Evolutionary conservation across 2,888 invertebrate genomes (phyloP), one percentile per base, ranked within the genome.

Genomic region (Nysson spinosus): DNA sequence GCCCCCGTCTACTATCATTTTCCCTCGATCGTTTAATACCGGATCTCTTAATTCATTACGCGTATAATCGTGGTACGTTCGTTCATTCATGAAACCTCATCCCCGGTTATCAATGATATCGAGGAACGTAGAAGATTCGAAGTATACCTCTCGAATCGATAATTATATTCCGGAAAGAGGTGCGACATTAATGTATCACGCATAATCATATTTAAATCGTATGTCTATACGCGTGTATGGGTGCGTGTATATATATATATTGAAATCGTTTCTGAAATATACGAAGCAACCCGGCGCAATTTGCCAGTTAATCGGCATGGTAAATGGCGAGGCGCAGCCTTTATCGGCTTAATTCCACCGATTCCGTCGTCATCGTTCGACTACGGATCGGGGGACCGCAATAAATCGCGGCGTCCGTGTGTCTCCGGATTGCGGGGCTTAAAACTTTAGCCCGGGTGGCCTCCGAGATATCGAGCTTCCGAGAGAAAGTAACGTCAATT

Each of bases 401-500:
- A 56, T 37, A 54, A 54, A 51, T 58, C 58, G 44, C 47, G 43
- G 55, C 19, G 9, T 3, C 17, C 30, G 24, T 34, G 26, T 6
- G 20, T 20, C 26, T 17, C 7, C 16, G 43, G 40, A 50, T 63
- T 52, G 30, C 22, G 24, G 14, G 16, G 14, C 7, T n/a, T n/a
- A n/a, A n/a, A n/a, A 47, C 35, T 30, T 49, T 63, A 16, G 49
- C 16, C 49, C 67, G 68, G 70, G 71, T 71, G 69, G 63, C 66
- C 66, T 34, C 61, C 52, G 54, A 51, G 62, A 67, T 65, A 71
- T 69, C 72, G 67, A 57, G 72, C 77, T 79, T 77, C 78, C 72
- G 49, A 72, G 78, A 77, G 80, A 80, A 80, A 79, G 79, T 78
- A 71, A 61, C 66, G 75, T 73, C 75, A 70, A 75, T 77, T 78